Evolutionary conservation across 2,797 vertebrate species (phyloP).

Genomic region (Sciurus carolinensis): DNA sequence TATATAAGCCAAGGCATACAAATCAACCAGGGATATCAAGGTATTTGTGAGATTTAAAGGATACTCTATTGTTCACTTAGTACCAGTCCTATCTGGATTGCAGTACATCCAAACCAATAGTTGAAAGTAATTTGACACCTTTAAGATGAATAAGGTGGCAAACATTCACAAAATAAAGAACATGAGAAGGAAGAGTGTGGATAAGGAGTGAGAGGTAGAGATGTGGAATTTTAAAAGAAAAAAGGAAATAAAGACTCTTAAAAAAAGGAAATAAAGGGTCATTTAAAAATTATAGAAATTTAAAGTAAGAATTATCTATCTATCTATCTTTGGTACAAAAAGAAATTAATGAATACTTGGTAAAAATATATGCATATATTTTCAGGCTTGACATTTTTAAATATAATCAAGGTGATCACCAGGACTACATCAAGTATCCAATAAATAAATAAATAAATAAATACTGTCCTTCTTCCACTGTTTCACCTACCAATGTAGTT

Average conservation of each 20-base stretch:
- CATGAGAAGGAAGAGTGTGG: not conserved
- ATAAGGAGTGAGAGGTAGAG: not conserved
- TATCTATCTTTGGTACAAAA: slow-evolving; percentile 47
- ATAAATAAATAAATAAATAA: slow-evolving; percentile 48
- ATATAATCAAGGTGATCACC: not conserved
- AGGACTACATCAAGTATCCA: not conserved
- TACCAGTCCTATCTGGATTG: not conserved
- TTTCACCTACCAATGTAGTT: slow-evolving; percentile 6
- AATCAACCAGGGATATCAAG: not conserved
- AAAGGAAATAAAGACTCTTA: not conserved
- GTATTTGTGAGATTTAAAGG: slow-evolving; percentile 33
- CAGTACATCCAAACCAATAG: not conserved
- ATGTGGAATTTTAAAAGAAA: not conserved
- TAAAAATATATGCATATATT: slow-evolving; percentile 51
- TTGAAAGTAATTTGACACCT: slow-evolving; percentile 35
- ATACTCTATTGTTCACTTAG: slow-evolving; percentile 20
- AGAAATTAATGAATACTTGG: not conserved
- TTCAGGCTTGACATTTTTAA: not conserved
- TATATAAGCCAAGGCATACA: not conserved
- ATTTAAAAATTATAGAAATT: slow-evolving; percentile 8
- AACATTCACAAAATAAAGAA: not conserved
- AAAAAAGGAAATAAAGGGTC: not conserved
- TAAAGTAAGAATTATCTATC: not conserved
- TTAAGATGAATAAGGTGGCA: slow-evolving; percentile 50
- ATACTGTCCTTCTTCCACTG: slow-evolving; percentile 19